Evolutionary conservation across 2,797 vertebrate genomes (phyloP).

Genomic region (Chelmon rostratus): DNA sequence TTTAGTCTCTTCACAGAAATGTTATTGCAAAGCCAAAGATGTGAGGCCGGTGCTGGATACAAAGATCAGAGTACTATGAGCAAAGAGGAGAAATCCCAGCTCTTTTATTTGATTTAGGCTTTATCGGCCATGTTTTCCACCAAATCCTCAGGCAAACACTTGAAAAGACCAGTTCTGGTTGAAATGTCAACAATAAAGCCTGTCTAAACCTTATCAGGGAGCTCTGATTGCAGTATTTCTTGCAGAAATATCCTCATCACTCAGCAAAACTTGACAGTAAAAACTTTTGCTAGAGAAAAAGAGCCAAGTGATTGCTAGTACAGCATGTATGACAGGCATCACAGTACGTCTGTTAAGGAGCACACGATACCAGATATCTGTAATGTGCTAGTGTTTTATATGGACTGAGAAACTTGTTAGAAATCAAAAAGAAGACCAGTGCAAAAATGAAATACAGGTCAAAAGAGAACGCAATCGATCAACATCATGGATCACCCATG

Average conservation of each 20-base stretch:
- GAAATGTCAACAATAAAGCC: constrained; percentile 32
- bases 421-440: not conserved
- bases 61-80: constrained; percentile 7
- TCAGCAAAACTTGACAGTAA: not conserved
- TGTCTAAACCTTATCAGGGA: not conserved
- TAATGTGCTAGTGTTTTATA: not conserved
- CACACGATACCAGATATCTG: not conserved
- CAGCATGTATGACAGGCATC: too few relatives aligned
- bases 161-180: not conserved
- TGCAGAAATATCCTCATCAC: not conserved
- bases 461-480: too few relatives aligned
- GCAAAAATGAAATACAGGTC: not conserved
- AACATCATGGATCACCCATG: too few relatives aligned
- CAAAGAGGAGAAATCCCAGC: not conserved
- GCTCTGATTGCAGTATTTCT: not conserved
- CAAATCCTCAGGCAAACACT: constrained; percentile 19
- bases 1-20: not conserved
- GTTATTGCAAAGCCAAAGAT: not conserved
- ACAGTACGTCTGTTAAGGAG: not conserved
- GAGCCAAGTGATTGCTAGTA: not conserved
- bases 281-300: not conserved
- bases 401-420: not conserved
- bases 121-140: not conserved
- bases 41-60: not conserved
- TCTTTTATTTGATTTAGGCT: constrained; percentile 17